Conservation (phyloP, 1,140 invertebrate species). For the Ctenoplectra terminalis region DNA sequence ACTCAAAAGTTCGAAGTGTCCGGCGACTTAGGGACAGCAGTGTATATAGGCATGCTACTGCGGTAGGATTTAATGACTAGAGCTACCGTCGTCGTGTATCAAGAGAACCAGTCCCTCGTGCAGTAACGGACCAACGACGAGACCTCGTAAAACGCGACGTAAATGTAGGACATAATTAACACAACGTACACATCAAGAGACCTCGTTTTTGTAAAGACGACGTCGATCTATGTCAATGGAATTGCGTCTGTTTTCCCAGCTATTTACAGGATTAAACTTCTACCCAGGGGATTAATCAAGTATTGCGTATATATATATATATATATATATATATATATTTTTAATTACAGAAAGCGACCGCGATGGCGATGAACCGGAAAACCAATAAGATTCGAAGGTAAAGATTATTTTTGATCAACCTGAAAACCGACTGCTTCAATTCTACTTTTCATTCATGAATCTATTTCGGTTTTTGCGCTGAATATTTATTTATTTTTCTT, state of each 20-base stretch:
- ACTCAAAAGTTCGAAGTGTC: no score
- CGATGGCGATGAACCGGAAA: no score
- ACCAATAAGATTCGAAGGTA: no score
- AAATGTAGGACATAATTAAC: constrained; percentile 53
- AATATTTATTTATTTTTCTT: no score
- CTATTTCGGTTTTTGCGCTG: no score
- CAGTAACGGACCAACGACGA: not conserved
- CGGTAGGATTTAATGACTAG: constrained; percentile 6
- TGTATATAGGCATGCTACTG: no score
- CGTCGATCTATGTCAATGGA: constrained; percentile 33
- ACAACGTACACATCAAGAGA: constrained; percentile 24
- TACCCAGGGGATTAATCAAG: not conserved
- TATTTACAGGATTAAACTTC: constrained; percentile 35
- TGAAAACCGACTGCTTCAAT: no score
- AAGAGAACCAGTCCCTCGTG: constrained; percentile 1
- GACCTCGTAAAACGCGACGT: constrained; percentile 27
- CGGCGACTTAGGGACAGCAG: no score
- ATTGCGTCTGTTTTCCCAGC: constrained; percentile 14
- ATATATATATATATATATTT: no score
- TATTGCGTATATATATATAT: not conserved
- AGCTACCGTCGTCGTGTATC: not conserved
- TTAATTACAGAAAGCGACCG: no score
- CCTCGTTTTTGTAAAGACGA: constrained; percentile 16
- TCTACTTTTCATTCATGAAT: no score
- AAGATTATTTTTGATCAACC: no score